Evolutionary conservation across 2,888 invertebrate genomes (phyloP).

Genomic region (Julus scandinavius): DNA sequence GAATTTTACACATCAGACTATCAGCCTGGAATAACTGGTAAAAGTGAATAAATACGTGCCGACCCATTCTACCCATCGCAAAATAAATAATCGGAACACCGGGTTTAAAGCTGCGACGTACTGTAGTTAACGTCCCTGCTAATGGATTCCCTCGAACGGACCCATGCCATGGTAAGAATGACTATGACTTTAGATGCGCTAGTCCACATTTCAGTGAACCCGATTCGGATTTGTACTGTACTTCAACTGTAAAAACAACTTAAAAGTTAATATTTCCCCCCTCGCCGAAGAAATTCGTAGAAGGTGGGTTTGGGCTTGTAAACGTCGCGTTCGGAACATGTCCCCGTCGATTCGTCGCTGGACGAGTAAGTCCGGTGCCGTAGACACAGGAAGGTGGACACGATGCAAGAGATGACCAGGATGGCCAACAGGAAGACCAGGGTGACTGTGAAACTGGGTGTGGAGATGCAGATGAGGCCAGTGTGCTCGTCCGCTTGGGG

Average conservation of each 20-base stretch:
- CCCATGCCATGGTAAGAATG: not conserved
- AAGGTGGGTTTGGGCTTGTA: conserved; percentile 52
- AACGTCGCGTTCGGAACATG: not conserved
- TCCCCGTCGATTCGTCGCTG: not conserved
- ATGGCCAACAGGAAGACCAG: conserved; percentile 84
- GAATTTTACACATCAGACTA: no score
- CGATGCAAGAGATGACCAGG: conserved; percentile 83
- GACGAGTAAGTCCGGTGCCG: conserved; percentile 70
- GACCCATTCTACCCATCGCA: not conserved
- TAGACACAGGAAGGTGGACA: conserved; percentile 86
- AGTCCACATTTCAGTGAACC: not conserved
- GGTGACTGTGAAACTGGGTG: conserved; percentile 90
- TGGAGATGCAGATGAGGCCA: conserved; percentile 90
- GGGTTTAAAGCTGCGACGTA: not conserved
- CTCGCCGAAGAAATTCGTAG: conserved; percentile 49
- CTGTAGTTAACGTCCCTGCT: not conserved
- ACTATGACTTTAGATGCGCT: not conserved
- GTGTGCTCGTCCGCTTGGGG: conserved; percentile 73
- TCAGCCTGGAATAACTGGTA: not conserved
- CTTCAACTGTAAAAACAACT: not conserved
- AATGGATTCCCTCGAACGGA: not conserved
- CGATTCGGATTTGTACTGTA: conserved; percentile 1
- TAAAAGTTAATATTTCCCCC: conserved; percentile 35
- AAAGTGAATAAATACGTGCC: not conserved
- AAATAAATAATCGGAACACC: conserved; percentile 21